These are phyloP conservation scores for Kryphioiulus occultus DNA, from an alignment of 2,888 invertebrate genomes.

Conservation along the genomic window DNA sequence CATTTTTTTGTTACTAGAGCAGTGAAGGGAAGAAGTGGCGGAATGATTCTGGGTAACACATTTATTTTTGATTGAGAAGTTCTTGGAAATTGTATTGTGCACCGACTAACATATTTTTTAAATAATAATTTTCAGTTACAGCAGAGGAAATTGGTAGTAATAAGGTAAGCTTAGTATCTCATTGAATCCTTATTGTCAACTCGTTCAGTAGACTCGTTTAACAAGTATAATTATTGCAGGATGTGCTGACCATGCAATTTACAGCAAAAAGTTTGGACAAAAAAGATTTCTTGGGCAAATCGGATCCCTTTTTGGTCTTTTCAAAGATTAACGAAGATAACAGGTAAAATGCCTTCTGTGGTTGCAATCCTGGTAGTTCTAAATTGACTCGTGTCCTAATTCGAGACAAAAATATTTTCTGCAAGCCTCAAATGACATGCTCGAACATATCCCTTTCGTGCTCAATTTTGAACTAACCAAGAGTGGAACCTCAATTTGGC, in stretches of 20 bases:
- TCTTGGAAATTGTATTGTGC: not conserved
- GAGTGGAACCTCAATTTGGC: too few relatives aligned
- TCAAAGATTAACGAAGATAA: constrained; percentile 64
- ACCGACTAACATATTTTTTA: not conserved
- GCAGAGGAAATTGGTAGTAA: constrained; percentile 49
- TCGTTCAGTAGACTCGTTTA: too few relatives aligned
- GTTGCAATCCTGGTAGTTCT: not conserved
- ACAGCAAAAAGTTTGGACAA: constrained; percentile 63
- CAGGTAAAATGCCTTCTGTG: constrained; percentile 59
- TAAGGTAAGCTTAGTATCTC: constrained; percentile 50
- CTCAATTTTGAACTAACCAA: too few relatives aligned
- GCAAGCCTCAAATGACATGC: too few relatives aligned
- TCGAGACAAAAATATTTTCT: too few relatives aligned
- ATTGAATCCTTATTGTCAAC: too few relatives aligned
- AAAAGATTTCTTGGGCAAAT: constrained; percentile 67
- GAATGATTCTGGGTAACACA: not conserved
- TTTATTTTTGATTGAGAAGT: not conserved
- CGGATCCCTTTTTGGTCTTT: constrained; percentile 65
- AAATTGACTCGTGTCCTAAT: too few relatives aligned
- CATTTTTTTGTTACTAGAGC: too few relatives aligned
- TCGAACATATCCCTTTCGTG: too few relatives aligned
- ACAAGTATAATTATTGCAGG: constrained; percentile 57
- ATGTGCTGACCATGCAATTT: constrained; percentile 61
- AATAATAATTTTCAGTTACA: not conserved
- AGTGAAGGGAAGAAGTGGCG: too few relatives aligned